A percentile compares a stretch with the other conserved stretches of the same genome.
Conservation (phyloP, 1,140 invertebrate species). For the Drosophila parabipectinata region DNA sequence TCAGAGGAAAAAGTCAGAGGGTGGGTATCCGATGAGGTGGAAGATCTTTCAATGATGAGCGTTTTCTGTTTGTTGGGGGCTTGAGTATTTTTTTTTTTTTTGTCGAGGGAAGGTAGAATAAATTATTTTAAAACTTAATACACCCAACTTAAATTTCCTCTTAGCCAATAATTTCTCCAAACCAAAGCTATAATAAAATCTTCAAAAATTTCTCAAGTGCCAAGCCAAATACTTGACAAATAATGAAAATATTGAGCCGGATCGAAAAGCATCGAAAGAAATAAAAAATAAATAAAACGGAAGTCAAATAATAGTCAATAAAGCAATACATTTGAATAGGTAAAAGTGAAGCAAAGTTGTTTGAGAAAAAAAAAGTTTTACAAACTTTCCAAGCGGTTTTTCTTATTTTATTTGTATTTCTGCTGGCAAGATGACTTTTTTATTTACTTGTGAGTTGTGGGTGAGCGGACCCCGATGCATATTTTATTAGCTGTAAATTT, state of each 20-base stretch:
- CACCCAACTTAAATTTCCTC: background rate
- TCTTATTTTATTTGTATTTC: background rate
- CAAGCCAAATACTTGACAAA: conserved; percentile 53
- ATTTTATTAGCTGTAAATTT: conserved; percentile 82
- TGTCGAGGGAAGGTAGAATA: background rate
- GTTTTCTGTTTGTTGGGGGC: conserved; percentile 9
- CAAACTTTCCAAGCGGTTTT: conserved; percentile 28
- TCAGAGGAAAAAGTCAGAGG: conserved; percentile 1
- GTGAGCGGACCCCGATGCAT: conserved; percentile 65
- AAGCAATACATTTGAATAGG: conserved; percentile 24
- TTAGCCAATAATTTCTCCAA: background rate
- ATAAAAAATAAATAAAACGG: conserved; percentile 41
- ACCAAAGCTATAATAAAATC: conserved; percentile 28
- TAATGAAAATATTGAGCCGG: conserved; percentile 50
- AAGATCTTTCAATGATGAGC: conserved; percentile 34
- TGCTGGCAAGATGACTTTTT: background rate
- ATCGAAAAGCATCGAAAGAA: conserved; percentile 25
- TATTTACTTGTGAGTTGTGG: conserved; percentile 38
- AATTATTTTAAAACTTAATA: too few relatives aligned
- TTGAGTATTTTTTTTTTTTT: background rate
- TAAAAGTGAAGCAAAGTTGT: conserved; percentile 34
- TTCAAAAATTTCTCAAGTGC: conserved; percentile 44
- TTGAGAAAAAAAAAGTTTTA: conserved; percentile 8
- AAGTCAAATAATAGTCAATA: conserved; percentile 42
- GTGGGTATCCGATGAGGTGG: conserved; percentile 5